phyloP scores from a whole-genome alignment of 2,113 vertebrate species.

The Dasyornis broadbenti region DNA sequence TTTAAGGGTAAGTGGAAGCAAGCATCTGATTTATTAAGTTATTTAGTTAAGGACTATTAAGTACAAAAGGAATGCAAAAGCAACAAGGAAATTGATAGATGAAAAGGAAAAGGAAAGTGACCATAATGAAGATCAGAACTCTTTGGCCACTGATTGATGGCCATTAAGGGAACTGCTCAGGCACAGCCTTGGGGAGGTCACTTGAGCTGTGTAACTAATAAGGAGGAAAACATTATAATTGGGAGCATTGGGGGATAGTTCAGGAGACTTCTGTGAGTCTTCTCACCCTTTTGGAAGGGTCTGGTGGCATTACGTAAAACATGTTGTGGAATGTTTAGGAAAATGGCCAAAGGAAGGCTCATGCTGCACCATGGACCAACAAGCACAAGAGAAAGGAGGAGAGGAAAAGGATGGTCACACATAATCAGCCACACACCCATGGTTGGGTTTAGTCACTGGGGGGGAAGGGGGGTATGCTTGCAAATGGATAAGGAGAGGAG shows the following conservation, averaged over 20 bases:
- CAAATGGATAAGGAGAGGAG: accelerated
- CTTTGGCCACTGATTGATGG: background rate
- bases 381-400: background rate
- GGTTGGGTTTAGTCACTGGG: background rate
- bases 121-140: background rate
- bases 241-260: background rate
- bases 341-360: background rate
- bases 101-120: background rate
- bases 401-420: accelerated
- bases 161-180: background rate
- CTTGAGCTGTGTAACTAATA: background rate
- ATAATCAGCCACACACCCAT: background rate
- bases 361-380: background rate
- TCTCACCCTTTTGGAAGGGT: background rate
- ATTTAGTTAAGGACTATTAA: background rate
- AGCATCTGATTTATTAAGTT: background rate
- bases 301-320: background rate
- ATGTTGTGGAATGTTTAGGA: background rate
- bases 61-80: background rate
- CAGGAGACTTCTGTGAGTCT: background rate
- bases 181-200: background rate
- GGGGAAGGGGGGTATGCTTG: accelerated
- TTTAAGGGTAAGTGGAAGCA: background rate
- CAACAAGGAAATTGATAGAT: background rate
- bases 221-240: background rate